Percentiles rank a stretch among this genome's conserved stretches.
These are phyloP conservation scores for Netelia fuscicornis DNA, from an alignment of 2,888 invertebrate genomes.

Conservation along the genomic window DNA sequence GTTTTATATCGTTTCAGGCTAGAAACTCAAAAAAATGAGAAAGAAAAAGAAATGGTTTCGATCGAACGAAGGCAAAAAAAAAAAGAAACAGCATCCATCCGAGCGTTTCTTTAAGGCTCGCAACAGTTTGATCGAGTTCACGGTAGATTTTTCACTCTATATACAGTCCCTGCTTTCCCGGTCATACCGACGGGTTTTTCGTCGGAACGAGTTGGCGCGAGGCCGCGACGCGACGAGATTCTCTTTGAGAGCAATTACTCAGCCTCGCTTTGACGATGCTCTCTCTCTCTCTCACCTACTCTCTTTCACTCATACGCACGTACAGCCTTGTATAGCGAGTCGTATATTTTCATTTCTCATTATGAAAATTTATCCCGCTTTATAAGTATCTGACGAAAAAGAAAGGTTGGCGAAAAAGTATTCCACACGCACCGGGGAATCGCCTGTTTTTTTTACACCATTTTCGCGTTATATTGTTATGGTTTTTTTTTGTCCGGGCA, in stretches of 20 bases:
- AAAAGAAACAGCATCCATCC: no score
- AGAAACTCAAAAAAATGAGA: no score
- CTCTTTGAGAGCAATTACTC: conserved; percentile 55
- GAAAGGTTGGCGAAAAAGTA: not conserved
- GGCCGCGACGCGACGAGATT: conserved; percentile 3
- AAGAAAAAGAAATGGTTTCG: no score
- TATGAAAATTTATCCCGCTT: not conserved
- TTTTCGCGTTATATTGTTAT: conserved; percentile 26
- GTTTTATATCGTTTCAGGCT: not conserved
- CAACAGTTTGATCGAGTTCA: conserved; percentile 64
- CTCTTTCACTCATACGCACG: not conserved
- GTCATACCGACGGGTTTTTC: not conserved
- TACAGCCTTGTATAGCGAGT: not conserved
- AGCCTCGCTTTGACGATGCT: not conserved
- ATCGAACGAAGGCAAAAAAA: no score
- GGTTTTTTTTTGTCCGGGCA: not conserved
- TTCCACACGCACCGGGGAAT: not conserved
- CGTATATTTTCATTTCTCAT: conserved; percentile 1
- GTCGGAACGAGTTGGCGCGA: conserved; percentile 37
- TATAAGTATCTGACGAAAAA: not conserved
- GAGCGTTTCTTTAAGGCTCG: no score
- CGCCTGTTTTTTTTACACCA: not conserved
- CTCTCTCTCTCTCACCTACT: not conserved
- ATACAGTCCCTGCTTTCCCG: conserved; percentile 36
- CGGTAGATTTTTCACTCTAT: no score